phyloP scores from a whole-genome alignment of 1,140 invertebrate genomes.

The Drosophila micromelanica region DNA sequence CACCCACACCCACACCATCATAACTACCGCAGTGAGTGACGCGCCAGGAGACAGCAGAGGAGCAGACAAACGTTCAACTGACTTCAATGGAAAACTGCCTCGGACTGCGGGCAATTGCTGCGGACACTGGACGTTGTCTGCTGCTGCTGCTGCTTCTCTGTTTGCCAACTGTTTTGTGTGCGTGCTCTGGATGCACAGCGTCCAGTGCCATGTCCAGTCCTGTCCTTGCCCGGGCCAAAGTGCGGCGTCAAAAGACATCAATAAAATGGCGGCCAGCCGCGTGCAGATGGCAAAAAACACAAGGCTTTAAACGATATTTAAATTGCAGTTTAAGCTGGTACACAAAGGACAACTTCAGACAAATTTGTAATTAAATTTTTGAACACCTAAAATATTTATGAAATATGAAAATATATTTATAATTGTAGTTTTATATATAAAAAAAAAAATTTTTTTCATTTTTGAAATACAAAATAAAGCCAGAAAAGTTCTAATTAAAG shows the following conservation, averaged over 20 bases:
- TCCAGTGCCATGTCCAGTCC: background rate
- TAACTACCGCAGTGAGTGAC: conserved; percentile 34
- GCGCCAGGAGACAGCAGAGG: conserved; percentile 10
- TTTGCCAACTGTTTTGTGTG: conserved; percentile 45
- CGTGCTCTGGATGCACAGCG: conserved; percentile 21
- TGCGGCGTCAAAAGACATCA: conserved; percentile 68
- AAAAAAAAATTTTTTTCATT: too few species aligned
- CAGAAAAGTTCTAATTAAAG: too few species aligned
- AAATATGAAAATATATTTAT: too few species aligned
- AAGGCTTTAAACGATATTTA: conserved; percentile 46
- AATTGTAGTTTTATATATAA: too few species aligned
- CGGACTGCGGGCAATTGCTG: conserved; percentile 36
- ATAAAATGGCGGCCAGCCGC: conserved; percentile 59
- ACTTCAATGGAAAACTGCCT: conserved; percentile 36
- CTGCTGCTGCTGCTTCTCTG: conserved; percentile 8
- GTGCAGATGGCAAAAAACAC: conserved; percentile 25
- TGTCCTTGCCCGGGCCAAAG: conserved; percentile 40
- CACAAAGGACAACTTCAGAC: background rate
- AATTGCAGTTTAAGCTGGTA: conserved; percentile 20
- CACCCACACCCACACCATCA: background rate
- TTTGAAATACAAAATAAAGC: too few species aligned
- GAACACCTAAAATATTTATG: too few species aligned
- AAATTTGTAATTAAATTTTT: background rate
- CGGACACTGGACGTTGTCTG: conserved; percentile 12
- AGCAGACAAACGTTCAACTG: conserved; percentile 26